A percentile compares a stretch with the other conserved stretches of the same genome.
Evolutionary conservation across 2,888 invertebrate genomes (phyloP).

Genomic region (Ectemnius cavifrons): DNA sequence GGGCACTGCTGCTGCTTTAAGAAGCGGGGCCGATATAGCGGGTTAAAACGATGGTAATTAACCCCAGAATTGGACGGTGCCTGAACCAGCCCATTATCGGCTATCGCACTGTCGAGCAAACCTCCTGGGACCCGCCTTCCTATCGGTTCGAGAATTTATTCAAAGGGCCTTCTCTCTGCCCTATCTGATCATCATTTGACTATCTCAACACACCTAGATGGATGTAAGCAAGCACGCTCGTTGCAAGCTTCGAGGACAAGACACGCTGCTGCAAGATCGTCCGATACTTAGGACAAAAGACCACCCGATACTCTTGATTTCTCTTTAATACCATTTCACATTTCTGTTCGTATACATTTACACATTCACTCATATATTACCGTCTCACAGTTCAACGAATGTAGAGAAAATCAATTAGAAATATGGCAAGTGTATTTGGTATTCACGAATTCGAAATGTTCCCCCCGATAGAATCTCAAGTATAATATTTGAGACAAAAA

Average conservation of each 20-base stretch:
- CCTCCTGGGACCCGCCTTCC: conserved; percentile 63
- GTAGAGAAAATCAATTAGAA: too few relatives aligned
- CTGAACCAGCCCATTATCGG: conserved; percentile 71
- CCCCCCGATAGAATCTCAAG: too few relatives aligned
- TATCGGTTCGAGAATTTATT: conserved; percentile 69
- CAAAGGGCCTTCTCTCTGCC: conserved; percentile 61
- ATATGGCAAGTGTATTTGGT: too few relatives aligned
- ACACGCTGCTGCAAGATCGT: conserved; percentile 38
- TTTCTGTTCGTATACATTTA: background rate
- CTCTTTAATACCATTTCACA: conserved; percentile 40
- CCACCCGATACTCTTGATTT: conserved; percentile 36
- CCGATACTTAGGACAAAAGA: conserved; percentile 50
- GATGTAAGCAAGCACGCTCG: conserved; percentile 62
- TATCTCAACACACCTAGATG: conserved; percentile 63
- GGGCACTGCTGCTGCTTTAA: conserved; percentile 44
- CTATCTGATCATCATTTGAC: conserved; percentile 64
- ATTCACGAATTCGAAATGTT: too few relatives aligned
- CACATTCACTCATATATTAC: background rate
- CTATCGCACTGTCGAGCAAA: conserved; percentile 66
- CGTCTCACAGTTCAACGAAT: too few relatives aligned
- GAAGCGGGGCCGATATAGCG: conserved; percentile 52
- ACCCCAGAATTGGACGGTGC: conserved; percentile 67
- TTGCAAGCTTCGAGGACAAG: conserved; percentile 48
- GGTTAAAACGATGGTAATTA: conserved; percentile 73
- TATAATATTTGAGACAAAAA: too few relatives aligned